Evolutionary conservation across 2,797 vertebrate genomes (phyloP).

Genomic region (Rhinoraja longicauda): DNA sequence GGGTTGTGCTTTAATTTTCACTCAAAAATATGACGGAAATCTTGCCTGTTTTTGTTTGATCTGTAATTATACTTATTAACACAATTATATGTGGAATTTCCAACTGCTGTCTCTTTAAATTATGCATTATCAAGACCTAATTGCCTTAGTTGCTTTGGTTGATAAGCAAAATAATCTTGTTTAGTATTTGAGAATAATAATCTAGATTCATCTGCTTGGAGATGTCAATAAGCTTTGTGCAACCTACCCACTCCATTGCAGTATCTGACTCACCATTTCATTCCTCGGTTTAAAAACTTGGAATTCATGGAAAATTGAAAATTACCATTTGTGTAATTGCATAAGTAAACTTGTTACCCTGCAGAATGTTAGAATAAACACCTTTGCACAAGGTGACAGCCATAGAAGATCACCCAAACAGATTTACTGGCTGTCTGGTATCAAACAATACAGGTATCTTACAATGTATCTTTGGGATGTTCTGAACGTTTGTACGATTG

Average conservation of each 20-base stretch:
- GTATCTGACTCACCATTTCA: not conserved
- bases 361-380: no score
- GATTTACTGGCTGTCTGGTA: not conserved
- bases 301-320: not conserved
- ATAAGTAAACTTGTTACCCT: not conserved
- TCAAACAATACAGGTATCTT: not conserved
- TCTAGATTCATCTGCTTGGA: not conserved
- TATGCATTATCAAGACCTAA: not conserved
- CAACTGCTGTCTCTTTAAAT: not conserved
- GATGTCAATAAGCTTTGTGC: not conserved
- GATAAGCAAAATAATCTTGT: not conserved
- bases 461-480: not conserved
- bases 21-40: not conserved
- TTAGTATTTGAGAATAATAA: not conserved
- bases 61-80: not conserved
- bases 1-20: no score
- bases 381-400: not conserved
- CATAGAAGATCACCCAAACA: not conserved
- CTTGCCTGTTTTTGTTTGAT: not conserved
- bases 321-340: not conserved
- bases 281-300: not conserved
- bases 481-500: not conserved
- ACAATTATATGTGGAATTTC: not conserved
- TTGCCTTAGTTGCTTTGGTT: not conserved
- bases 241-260: not conserved